These are phyloP conservation scores for Geococcyx californianus DNA, from an alignment of 2,113 vertebrate species.

Conservation along the genomic window DNA sequence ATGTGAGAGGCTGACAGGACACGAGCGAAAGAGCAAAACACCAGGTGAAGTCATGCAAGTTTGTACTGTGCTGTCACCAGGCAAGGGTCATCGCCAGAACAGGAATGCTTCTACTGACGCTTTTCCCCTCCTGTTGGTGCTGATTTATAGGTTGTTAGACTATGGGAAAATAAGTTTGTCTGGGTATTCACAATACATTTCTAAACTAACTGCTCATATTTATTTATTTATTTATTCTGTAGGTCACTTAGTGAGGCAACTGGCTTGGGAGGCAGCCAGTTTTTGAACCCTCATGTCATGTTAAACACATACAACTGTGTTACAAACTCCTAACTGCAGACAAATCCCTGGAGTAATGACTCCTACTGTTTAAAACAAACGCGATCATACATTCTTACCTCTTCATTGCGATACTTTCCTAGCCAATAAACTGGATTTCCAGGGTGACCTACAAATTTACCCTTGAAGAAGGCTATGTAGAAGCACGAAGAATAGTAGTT, in stretches of 20 bases:
- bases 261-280: not conserved
- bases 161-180: not conserved
- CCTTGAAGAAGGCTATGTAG: constrained; percentile 95
- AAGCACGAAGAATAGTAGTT: constrained; percentile 97
- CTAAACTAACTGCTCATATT: not conserved
- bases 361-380: not conserved
- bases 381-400: constrained; percentile 72
- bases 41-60: not conserved
- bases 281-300: not conserved
- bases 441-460: constrained; percentile 89
- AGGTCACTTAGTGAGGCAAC: not conserved
- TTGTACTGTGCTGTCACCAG: not conserved
- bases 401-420: constrained; percentile 90
- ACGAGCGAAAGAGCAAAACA: not conserved
- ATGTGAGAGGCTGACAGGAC: not conserved
- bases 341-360: not conserved
- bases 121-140: not conserved
- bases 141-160: not conserved
- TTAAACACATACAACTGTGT: not conserved
- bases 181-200: not conserved
- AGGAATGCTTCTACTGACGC: not conserved
- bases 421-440: constrained; percentile 87
- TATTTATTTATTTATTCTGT: not conserved
- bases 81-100: not conserved
- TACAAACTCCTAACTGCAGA: not conserved